Base-by-base conservation (phyloP, 1,140 invertebrate species). In the Nasonia giraulti region DNA sequence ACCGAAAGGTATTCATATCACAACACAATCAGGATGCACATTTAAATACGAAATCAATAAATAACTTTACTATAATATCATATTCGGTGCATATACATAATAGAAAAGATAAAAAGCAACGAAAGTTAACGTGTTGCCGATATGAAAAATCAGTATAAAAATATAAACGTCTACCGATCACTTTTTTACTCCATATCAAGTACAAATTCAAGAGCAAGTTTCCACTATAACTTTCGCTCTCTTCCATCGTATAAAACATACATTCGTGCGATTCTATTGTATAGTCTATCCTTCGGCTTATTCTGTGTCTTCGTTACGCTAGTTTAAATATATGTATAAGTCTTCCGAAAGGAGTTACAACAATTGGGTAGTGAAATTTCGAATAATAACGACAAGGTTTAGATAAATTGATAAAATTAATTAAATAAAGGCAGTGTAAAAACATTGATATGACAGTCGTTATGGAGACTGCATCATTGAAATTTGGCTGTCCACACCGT, bases 111-210 rank as follows among this genome's bases (percentile, higher is more conserved):
- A 69, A 8, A 44, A 55, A 55, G 31, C 69, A 80, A 44, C 17
- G 27, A 71, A 74, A 2, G 7, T 73, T 82, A 27, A 27, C 20
- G 69, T 17, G 2, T 33, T 74, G 44, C 74, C 31, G 14, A 55
- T 55, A n/a, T 66, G 71, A 83, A 76, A 69, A 76, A 83, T 76
- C 20, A 83, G 81, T 83, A 83, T 76, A 76, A 83, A 83, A 83
- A 76, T 76, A 76, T 83, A 83, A 82, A 82, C 47, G 7, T 62
- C 71, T 82, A 75, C 14, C 47, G 33, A 62, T 75, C 14, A 7
- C 80, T 20, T 71, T 81, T 31, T 50, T 50, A 50, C 10, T 14
- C 0, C 47, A 17, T 66, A 10, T 23, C 37, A 74, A 82, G 37
- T 75, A 82, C 73, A 66, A 75, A 75, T 82, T 75, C 50, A 82